Conservation (phyloP, 2,888 invertebrate species). For the Sicus ferrugineus region DNA sequence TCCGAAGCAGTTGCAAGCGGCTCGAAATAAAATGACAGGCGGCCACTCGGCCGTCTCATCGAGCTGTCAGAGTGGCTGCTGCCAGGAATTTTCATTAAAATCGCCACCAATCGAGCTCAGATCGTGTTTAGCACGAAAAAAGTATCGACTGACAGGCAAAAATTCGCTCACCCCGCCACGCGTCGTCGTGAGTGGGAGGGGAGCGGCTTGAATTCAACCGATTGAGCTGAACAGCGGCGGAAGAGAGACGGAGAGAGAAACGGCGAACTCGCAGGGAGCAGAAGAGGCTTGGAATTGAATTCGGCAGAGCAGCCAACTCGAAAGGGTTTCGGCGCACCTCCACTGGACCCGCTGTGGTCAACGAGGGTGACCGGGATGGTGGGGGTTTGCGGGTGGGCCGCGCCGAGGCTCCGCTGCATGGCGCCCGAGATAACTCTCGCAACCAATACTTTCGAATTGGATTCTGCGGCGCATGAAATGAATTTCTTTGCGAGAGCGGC, state of each 20-base stretch:
- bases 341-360: too few relatives aligned
- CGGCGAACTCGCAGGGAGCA: not conserved
- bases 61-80: slow-evolving; percentile 2
- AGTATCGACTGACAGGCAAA: not conserved
- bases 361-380: too few relatives aligned
- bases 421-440: slow-evolving; percentile 24
- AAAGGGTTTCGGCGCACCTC: not conserved
- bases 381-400: too few relatives aligned
- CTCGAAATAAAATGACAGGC: slow-evolving; percentile 4
- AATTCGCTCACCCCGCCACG: not conserved
- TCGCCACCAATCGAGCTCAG: slow-evolving; percentile 7
- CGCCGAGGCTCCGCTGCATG: not conserved
- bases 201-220: not conserved
- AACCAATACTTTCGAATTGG: slow-evolving; percentile 45
- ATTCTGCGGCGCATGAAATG: slow-evolving; percentile 36
- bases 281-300: not conserved
- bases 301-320: not conserved
- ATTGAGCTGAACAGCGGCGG: not conserved
- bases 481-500: slow-evolving; percentile 19
- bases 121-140: not conserved
- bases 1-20: too few relatives aligned
- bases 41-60: not conserved
- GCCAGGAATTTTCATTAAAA: slow-evolving; percentile 28
- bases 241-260: not conserved
- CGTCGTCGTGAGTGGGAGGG: too few relatives aligned